Conservation (phyloP, 2,797 vertebrate species). For the Melanotaenia pygmaea region DNA sequence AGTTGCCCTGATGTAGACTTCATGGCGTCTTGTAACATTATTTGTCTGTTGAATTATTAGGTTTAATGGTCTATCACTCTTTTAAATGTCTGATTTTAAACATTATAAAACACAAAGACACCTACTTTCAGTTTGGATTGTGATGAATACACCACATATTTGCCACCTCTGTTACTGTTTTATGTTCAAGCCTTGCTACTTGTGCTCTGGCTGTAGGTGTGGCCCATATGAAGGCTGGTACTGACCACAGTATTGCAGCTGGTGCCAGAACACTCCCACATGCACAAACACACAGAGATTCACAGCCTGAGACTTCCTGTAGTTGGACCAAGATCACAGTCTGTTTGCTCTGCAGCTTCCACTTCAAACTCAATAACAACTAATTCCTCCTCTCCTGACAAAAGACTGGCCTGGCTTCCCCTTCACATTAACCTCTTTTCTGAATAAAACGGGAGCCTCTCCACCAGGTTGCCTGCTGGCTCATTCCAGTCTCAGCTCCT, state of each 20-base stretch:
- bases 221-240: slow-evolving; percentile 24
- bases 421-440: slow-evolving; percentile 46
- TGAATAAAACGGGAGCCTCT: slow-evolving; percentile 42
- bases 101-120: neutral
- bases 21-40: slow-evolving; percentile 7
- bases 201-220: slow-evolving; percentile 40
- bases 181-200: slow-evolving; percentile 15
- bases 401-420: slow-evolving; percentile 32
- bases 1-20: slow-evolving; percentile 14
- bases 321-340: slow-evolving; percentile 60
- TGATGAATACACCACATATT: slow-evolving; percentile 31
- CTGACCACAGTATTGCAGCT: slow-evolving; percentile 37
- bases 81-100: slow-evolving; percentile 1
- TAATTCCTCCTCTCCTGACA: slow-evolving; percentile 41
- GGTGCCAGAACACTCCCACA: slow-evolving; percentile 54
- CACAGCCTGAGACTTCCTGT: slow-evolving; percentile 72
- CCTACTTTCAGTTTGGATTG: slow-evolving; percentile 16
- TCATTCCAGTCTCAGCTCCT: slow-evolving; percentile 21
- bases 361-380: slow-evolving; percentile 35
- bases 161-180: slow-evolving; percentile 4
- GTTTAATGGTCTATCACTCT: neutral
- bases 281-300: slow-evolving; percentile 46
- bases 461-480: slow-evolving; percentile 14
- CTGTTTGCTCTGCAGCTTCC: slow-evolving; percentile 45
- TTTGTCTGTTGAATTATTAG: slow-evolving; percentile 13